Conservation (phyloP, 1,140 invertebrate genomes). For the Himalopsyche phryganea region DNA sequence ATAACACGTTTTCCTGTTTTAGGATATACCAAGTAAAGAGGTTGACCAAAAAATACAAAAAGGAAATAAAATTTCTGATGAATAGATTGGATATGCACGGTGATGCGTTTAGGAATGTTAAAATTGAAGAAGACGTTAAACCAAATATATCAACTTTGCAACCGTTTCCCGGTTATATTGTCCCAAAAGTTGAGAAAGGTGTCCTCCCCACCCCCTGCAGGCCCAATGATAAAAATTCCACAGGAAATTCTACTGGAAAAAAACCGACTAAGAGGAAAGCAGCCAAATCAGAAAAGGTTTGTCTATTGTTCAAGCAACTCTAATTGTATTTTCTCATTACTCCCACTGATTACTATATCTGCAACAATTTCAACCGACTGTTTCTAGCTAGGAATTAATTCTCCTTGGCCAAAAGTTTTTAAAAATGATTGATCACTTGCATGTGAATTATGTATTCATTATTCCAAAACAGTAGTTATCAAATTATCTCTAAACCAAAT, state of each 20-base stretch:
- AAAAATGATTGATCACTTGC: too few species aligned
- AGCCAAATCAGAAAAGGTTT: constrained; percentile 49
- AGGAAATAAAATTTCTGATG: constrained; percentile 54
- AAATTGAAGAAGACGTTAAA: constrained; percentile 40
- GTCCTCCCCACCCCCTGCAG: constrained; percentile 15
- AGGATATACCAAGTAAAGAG: constrained; percentile 60
- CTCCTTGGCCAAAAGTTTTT: too few species aligned
- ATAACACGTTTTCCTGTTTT: constrained; percentile 33
- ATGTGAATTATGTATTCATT: too few species aligned
- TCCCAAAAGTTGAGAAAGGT: constrained; percentile 17
- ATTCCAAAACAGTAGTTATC: too few species aligned
- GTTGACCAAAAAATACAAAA: constrained; percentile 53
- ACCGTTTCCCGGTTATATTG: constrained; percentile 31
- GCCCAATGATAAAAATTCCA: constrained; percentile 9
- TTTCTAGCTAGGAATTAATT: too few species aligned
- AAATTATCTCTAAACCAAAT: too few species aligned
- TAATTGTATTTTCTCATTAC: too few species aligned
- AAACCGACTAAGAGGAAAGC: constrained; percentile 47
- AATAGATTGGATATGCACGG: constrained; percentile 52
- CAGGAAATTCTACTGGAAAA: constrained; percentile 42
- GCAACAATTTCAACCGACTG: too few species aligned
- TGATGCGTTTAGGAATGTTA: constrained; percentile 45
- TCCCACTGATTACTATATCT: too few species aligned
- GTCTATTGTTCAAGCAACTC: background rate
- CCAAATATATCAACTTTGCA: constrained; percentile 42